Evolutionary conservation across 2,113 vertebrate genomes (phyloP), one percentile per base, ranked within the genome.

Genomic region (Eonycteris spelaea): DNA sequence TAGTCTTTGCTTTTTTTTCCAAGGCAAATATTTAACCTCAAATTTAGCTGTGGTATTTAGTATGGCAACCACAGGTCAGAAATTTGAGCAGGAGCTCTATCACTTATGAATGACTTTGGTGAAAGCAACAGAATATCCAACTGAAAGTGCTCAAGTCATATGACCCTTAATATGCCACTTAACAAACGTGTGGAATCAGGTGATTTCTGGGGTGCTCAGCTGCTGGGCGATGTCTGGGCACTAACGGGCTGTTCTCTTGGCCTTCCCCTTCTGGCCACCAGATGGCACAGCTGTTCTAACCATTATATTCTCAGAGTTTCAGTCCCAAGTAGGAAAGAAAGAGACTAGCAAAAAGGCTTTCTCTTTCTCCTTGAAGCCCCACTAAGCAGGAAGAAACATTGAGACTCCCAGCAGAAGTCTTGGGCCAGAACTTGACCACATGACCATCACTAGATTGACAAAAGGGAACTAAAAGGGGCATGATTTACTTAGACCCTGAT

Each of bases 211-310:
- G 45, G 7, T 12, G 10, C 24, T 67, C 4, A 2, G 38, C 73
- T 4, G 11, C 67, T 48, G 33, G 30, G 5, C 11, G 5, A 6
- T 9, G 6, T 7, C 26, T 8, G 3, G 48, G 68, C 21, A 4
- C 73, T 7, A 45, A 22, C 30, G 28, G n/a, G 13, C 35, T 0
- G 16, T 73, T 38, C 40, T 22, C 45, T 0, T 55, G 65, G 16
- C 38, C 87, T 96, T 65, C 82, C 71, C 45, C 3, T 83, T 89
- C 14, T 28, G 45, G 53, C 71, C 97, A 91, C 86, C 45, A 97
- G 97, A 65, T 96, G 96, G 96, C 86, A 53, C 16, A 53, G 86
- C 68, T 65, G 88, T 57, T 68, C 73, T 68, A 91, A 95, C 61
- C 59, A 92, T 86, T 12, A 1, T 3, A 6, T 24, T 57, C 7